phyloP scores from a whole-genome alignment of 2,797 vertebrate species.

The Australoheros facetus region DNA sequence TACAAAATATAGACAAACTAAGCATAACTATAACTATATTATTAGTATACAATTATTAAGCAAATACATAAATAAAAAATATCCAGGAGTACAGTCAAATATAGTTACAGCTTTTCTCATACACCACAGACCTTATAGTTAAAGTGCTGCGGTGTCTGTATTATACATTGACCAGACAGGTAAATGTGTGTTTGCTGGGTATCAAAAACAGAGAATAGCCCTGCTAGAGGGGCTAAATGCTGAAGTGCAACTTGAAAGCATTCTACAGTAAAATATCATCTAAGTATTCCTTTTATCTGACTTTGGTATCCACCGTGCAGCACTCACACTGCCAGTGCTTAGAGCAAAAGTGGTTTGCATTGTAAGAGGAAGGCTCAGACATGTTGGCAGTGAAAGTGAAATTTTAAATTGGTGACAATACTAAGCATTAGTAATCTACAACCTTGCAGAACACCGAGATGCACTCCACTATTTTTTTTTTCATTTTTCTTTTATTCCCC shows the following conservation, averaged over 20 bases:
- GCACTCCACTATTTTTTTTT: too few relatives aligned
- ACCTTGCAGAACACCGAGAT: background rate
- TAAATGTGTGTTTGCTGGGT: background rate
- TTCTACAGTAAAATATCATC: background rate
- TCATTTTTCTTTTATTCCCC: too few relatives aligned
- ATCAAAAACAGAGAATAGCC: background rate
- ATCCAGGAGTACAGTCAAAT: background rate
- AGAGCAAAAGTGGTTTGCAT: rapidly evolving
- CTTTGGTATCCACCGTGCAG: background rate
- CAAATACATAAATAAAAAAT: background rate
- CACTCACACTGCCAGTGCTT: too few relatives aligned
- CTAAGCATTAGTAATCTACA: background rate
- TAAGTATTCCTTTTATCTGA: background rate
- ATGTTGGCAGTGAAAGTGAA: background rate
- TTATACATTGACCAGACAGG: background rate
- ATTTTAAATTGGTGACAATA: background rate
- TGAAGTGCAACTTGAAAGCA: background rate
- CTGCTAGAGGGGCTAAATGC: background rate
- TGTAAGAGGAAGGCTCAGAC: background rate
- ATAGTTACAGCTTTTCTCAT: background rate
- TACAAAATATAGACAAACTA: background rate
- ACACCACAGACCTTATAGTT: background rate
- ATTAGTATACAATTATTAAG: background rate
- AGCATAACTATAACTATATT: background rate
- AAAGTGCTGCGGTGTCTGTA: background rate